These are phyloP conservation scores for Penaeus indicus DNA, from an alignment of 1,140 invertebrate species.

Conservation along the genomic window DNA sequence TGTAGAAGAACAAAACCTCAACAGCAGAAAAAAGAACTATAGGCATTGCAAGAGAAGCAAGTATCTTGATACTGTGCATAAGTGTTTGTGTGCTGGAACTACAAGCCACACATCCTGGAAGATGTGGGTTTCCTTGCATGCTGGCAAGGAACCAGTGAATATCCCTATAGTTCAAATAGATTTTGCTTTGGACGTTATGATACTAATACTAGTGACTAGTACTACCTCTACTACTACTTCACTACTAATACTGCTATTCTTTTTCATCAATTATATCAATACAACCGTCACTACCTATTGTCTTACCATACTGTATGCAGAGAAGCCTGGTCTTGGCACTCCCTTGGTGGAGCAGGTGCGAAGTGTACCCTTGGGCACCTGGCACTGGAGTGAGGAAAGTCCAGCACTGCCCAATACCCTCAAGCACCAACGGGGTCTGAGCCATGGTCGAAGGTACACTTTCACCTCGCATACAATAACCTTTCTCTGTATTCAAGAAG, in stretches of 20 bases:
- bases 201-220: no score
- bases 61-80: no score
- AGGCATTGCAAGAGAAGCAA: no score
- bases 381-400: slow-evolving; percentile 69
- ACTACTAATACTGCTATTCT: no score
- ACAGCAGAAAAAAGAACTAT: no score
- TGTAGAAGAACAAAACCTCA: no score
- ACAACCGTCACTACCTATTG: background rate
- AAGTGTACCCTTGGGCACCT: slow-evolving; percentile 54
- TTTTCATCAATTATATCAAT: background rate
- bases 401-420: slow-evolving; percentile 80
- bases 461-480: slow-evolving; percentile 95
- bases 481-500: slow-evolving; percentile 79
- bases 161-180: no score
- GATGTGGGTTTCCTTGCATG: no score
- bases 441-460: slow-evolving; percentile 95
- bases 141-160: no score
- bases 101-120: no score
- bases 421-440: slow-evolving; percentile 92
- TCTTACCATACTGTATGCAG: slow-evolving; percentile 64
- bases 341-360: slow-evolving; percentile 68
- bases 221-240: background rate
- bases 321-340: slow-evolving; percentile 70
- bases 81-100: no score
- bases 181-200: no score